Conservation (phyloP, 2,797 vertebrate genomes). For the Acestrorhynchus altus region DNA sequence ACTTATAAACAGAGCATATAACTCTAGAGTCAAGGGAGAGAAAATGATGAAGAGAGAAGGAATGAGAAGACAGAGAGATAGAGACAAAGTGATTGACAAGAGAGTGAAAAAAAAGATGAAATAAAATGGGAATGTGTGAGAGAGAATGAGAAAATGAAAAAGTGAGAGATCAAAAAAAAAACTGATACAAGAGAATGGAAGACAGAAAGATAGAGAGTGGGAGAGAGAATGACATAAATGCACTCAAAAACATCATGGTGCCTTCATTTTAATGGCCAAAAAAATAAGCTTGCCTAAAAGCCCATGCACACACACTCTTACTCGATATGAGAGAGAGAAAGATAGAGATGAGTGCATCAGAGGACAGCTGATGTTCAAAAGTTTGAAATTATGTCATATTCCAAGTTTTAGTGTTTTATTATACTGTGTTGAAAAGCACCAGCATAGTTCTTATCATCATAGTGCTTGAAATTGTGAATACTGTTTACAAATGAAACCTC, state of each 20-base stretch:
- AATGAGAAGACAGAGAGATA: not conserved
- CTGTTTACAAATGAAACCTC: no score
- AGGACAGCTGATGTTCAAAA: no score
- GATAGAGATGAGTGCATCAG: not conserved
- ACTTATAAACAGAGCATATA: not conserved
- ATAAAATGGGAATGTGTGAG: conserved; percentile 47
- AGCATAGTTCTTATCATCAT: no score
- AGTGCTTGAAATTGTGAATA: no score
- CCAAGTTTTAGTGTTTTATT: no score
- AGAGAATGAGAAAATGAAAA: conserved; percentile 31
- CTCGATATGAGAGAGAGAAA: conserved; percentile 52
- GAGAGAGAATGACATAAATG: conserved; percentile 23
- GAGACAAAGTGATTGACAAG: not conserved
- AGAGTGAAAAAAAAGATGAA: not conserved
- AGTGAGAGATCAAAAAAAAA: conserved; percentile 19
- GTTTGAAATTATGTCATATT: no score
- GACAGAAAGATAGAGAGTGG: conserved; percentile 12
- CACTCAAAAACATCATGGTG: conserved; percentile 46
- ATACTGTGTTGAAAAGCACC: no score
- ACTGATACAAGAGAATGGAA: conserved; percentile 3
- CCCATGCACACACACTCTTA: conserved; percentile 45
- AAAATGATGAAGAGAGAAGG: not conserved
- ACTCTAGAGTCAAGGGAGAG: not conserved
- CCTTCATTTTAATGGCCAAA: conserved; percentile 44
- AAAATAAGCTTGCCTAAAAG: conserved; percentile 57